Conservation (phyloP, 1,140 invertebrate genomes). For the Lepidotrigona ventralis region DNA sequence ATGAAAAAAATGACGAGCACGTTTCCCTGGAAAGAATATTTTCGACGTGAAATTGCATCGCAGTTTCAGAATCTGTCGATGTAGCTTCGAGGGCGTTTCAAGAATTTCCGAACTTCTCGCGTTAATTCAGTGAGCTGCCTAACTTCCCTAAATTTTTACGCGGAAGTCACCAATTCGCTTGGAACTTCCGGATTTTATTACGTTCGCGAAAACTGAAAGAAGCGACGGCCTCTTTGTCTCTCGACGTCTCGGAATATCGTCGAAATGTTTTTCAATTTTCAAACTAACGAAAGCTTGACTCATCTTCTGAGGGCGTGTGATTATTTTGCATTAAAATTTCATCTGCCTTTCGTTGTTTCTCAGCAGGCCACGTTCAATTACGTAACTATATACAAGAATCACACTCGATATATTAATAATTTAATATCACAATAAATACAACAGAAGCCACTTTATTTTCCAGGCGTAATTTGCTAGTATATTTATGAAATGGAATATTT, state of each 20-base stretch:
- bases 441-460: not conserved
- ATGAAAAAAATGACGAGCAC: not conserved
- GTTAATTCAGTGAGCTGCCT: not conserved
- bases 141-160: not conserved
- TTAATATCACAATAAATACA: too few relatives aligned
- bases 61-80: not conserved
- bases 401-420: not conserved
- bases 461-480: not conserved
- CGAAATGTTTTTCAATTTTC: not conserved
- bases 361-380: not conserved
- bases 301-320: not conserved
- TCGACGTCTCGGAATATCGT: not conserved
- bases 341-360: not conserved
- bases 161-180: not conserved
- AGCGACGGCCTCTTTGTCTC: not conserved
- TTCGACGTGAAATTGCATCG: not conserved
- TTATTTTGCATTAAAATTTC: not conserved
- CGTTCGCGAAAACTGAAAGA: not conserved
- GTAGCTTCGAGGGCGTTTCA: not conserved
- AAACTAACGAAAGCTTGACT: not conserved
- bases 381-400: not conserved
- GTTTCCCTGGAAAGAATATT: not conserved
- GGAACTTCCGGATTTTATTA: not conserved
- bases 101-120: not conserved
- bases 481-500: not conserved